phyloP scores from a whole-genome alignment of 2,888 invertebrate species.

The Trichogramma dendrolimi region DNA sequence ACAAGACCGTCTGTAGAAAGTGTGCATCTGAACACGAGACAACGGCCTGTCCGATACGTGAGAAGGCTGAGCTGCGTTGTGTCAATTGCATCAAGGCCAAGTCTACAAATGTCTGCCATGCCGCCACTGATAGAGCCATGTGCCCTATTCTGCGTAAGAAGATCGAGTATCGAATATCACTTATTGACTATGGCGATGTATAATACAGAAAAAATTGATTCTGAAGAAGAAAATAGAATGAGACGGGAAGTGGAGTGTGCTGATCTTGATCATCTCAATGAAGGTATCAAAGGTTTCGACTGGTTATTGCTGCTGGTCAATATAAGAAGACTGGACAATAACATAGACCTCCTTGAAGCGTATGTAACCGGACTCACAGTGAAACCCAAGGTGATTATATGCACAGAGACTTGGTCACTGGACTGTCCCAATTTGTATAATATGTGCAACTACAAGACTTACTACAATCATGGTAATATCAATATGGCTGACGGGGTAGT shows the following conservation, averaged over 20 bases:
- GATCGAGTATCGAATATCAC: neutral
- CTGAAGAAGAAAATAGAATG: too few species aligned
- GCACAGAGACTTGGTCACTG: neutral
- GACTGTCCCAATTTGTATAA: neutral
- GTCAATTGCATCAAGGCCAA: neutral
- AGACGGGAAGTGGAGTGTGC: too few species aligned
- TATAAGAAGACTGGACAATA: neutral
- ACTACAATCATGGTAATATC: conserved; percentile 8
- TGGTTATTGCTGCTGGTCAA: too few species aligned
- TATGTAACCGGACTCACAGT: neutral
- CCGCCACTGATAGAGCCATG: neutral
- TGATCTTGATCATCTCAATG: too few species aligned
- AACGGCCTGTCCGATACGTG: neutral
- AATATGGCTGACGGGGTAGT: conserved; percentile 2
- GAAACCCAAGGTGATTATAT: conserved; percentile 2
- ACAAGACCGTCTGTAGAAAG: neutral
- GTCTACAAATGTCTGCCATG: neutral
- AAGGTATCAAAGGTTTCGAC: too few species aligned
- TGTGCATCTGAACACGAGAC: neutral
- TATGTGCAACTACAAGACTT: neutral
- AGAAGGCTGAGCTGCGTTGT: neutral
- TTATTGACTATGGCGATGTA: neutral
- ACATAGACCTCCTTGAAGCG: neutral
- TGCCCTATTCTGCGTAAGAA: neutral
- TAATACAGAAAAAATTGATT: too few species aligned